Base-by-base conservation (phyloP, 2,888 invertebrate species). In the Parnassius glacialis region DNA sequence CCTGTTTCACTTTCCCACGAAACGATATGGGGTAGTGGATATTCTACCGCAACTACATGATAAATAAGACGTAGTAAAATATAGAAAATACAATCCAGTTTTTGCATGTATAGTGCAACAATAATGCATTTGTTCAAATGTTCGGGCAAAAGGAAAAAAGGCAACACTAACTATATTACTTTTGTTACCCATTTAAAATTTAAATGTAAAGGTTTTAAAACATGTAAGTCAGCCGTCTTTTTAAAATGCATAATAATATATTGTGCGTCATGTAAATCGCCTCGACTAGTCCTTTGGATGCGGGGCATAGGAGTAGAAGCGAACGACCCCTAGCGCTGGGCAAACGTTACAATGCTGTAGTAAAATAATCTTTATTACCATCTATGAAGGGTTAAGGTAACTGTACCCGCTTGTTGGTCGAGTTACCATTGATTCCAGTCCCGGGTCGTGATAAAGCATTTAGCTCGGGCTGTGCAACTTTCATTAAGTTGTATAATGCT, bases 371-470 rank as follows among this genome's bases (percentile, higher is more conserved):
- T 47, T 47, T 63, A 52, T 52, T 42, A 53, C 20, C 5, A 11
- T 7, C 2, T 12, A 3, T 9, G 9, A 44, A 63, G 20, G 50
- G 45, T 45, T 34, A 3, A 44, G 13, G 34, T 43, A 25, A 50
- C n/a, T n/a, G 57, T 13, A 54, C 44, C 51, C 44, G 54, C 44
- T 9, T 42, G 34, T 42, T 48, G 25, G 25, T 44, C n/a, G 10
- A 13, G 44, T 41, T 34, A 51, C 60, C 63, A 64, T 65, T 66
- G 64, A 62, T 61, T 65, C 57, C 59, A 62, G 45, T 58, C 52
- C 10, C 58, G 58, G 64, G 67, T 68, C 69, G 70, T 71, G 71
- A 71, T 71, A 69, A 70, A 66, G 66, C 65, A 65, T 69, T 70
- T 70, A 69, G 68, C 65, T 68, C 66, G 48, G 63, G 65, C 65